Evolutionary conservation across 2,113 vertebrate species (phyloP).

Genomic region (Mastomys coucha): DNA sequence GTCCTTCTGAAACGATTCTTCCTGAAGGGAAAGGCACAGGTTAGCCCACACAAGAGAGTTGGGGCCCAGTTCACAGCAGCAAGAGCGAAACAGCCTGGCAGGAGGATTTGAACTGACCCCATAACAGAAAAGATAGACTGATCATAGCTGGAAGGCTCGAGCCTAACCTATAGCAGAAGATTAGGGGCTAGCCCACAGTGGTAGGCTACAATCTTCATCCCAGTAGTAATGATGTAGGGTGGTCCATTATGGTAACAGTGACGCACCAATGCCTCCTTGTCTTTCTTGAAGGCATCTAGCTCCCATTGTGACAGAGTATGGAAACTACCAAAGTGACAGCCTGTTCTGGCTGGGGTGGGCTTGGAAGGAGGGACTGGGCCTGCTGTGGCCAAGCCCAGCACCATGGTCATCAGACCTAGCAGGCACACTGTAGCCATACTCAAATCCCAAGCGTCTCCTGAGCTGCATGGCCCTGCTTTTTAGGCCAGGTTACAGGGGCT

Average conservation of each 20-base stretch:
- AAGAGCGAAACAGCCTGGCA: neutral
- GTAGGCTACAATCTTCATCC: neutral
- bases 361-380: neutral
- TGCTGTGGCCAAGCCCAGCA: neutral
- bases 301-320: neutral
- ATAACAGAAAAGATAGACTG: neutral
- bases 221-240: fast-evolving
- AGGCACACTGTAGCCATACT: neutral
- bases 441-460: neutral
- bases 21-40: neutral
- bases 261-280: slow-evolving; percentile 76
- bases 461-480: neutral
- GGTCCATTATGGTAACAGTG: fast-evolving
- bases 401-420: neutral
- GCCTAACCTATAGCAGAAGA: neutral
- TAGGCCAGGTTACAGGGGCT: neutral
- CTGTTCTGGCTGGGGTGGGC: fast-evolving
- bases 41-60: neutral
- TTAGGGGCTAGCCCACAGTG: neutral
- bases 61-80: neutral
- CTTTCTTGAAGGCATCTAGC: slow-evolving; percentile 17
- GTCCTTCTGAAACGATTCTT: neutral
- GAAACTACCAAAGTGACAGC: slow-evolving; percentile 72
- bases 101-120: neutral
- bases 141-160: neutral